Evolutionary conservation across 1,140 invertebrate genomes (phyloP), one percentile per base, ranked within the genome.

Genomic region (Aphelenchoides avenae): DNA sequence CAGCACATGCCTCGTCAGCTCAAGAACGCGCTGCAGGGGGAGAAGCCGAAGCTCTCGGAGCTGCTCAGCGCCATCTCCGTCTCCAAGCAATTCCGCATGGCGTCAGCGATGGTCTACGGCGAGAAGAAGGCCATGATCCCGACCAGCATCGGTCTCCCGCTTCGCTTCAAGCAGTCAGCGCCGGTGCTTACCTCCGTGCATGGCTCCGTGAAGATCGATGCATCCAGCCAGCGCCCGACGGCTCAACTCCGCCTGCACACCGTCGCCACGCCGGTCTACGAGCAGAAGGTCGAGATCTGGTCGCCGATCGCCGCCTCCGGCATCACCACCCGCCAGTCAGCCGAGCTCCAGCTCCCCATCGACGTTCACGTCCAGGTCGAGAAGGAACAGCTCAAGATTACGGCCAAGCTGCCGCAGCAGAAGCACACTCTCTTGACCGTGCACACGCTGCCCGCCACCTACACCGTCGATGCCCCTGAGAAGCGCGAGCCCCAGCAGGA

Each of bases 131-230:
- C 54, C 48, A 54, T 42, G 26, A 51, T 73, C 15, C 64, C 70
- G 11, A 71, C 70, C 11, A 36, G 61, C 24, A 39, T 57, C 26
- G 70, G 70, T 58, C 26, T 71, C 31, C 68, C 71, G 20, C 50
- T 73, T 34, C 22, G 49, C 30, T 49, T 67, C 39, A 29, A 34
- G 9, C 39, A 59, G 41, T 52, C 53, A n/a, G 48, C 56, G 43
- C 62, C 68, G 18, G 50, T 64, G n/a, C 20, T 71, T 40, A 34
- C 52, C 44, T 33, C 48, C 27, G 22, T 70, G 27, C 33, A 58
- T 24, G 70, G 62, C 15, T 18, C 46, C n/a, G 24, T 70, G n/a
- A 65, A 66, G n/a, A 24, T 64, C 34, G 43, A 73, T 41, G 22
- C 51, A 30, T 24, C 22, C 22, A 33, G 29, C 26, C 30, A 54